These are phyloP conservation scores for Trissolcus brochymenae DNA, from an alignment of 2,888 invertebrate genomes.

Conservation along the genomic window DNA sequence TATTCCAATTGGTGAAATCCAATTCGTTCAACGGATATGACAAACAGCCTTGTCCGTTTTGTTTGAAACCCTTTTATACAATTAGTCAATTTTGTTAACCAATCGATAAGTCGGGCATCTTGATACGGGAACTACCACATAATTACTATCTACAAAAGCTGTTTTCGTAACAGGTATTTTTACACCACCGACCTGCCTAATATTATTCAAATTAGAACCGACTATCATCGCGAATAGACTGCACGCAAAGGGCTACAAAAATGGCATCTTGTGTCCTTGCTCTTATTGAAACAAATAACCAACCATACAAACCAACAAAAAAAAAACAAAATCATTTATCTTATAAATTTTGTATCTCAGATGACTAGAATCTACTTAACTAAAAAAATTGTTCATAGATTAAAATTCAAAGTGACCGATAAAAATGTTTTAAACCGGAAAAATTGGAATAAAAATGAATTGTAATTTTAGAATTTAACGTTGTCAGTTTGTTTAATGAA, in stretches of 20 bases:
- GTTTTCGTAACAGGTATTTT: slow-evolving; percentile 55
- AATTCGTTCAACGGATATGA: too few relatives aligned
- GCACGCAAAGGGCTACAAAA: slow-evolving; percentile 44
- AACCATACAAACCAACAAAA: neutral
- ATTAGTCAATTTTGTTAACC: slow-evolving; percentile 14
- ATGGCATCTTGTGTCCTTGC: slow-evolving; percentile 20
- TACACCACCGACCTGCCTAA: slow-evolving; percentile 34
- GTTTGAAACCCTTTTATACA: neutral
- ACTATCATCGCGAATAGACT: slow-evolving; percentile 46
- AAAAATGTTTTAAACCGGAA: too few relatives aligned
- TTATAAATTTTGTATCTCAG: too few relatives aligned
- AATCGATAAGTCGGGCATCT: slow-evolving; percentile 4
- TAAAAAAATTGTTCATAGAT: too few relatives aligned
- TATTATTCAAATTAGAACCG: slow-evolving; percentile 56
- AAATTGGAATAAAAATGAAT: neutral
- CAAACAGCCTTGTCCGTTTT: too few relatives aligned
- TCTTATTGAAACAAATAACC: slow-evolving; percentile 17
- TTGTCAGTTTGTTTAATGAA: too few relatives aligned
- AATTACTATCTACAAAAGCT: slow-evolving; percentile 46
- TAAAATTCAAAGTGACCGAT: too few relatives aligned
- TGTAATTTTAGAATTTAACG: neutral
- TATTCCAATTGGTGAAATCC: too few relatives aligned
- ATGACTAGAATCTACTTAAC: too few relatives aligned
- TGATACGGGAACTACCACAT: slow-evolving; percentile 27
- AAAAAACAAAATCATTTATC: neutral